These are phyloP conservation scores for Rhopilema esculentum DNA, from an alignment of 30 jellyfish, hydroid and myxozoan genomes.

Conservation along the genomic window DNA sequence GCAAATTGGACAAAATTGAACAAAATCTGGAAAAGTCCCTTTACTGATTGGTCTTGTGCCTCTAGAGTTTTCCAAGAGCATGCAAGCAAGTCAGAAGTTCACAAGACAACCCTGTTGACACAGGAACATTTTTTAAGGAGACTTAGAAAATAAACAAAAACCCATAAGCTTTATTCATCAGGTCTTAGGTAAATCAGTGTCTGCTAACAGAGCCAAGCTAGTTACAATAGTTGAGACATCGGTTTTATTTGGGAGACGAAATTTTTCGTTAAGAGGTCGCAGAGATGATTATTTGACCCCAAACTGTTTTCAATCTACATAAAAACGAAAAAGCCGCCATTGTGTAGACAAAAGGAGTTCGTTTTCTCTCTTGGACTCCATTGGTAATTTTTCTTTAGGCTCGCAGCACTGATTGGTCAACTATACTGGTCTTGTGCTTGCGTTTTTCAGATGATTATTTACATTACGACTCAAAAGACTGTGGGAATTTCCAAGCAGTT, in stretches of 20 bases:
- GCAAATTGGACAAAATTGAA: too few relatives aligned
- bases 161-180: neutral
- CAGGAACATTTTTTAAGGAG: slow-evolving; percentile 10
- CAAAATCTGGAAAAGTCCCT: slow-evolving; percentile 21
- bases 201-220: neutral
- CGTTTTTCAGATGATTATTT: too few relatives aligned
- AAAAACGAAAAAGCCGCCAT: too few relatives aligned
- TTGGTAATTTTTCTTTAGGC: too few relatives aligned
- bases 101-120: slow-evolving; percentile 10
- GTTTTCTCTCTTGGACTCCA: too few relatives aligned
- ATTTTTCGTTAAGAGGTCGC: slow-evolving; percentile 14
- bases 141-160: neutral
- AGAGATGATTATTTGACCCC: too few relatives aligned
- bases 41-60: slow-evolving; percentile 35
- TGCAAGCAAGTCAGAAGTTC: slow-evolving; percentile 1
- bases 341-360: too few relatives aligned
- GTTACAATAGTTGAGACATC: neutral
- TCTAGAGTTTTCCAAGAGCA: neutral
- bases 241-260: slow-evolving; percentile 19
- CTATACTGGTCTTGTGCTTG: too few relatives aligned
- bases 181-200: neutral
- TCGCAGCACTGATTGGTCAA: too few relatives aligned
- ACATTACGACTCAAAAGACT: neutral
- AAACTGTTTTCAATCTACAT: too few relatives aligned
- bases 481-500: slow-evolving; percentile 31